A percentile compares a stretch with the other conserved stretches of the same genome.
Evolutionary conservation across 2,113 vertebrate genomes (phyloP).

Genomic region (Toxostoma redivivum): DNA sequence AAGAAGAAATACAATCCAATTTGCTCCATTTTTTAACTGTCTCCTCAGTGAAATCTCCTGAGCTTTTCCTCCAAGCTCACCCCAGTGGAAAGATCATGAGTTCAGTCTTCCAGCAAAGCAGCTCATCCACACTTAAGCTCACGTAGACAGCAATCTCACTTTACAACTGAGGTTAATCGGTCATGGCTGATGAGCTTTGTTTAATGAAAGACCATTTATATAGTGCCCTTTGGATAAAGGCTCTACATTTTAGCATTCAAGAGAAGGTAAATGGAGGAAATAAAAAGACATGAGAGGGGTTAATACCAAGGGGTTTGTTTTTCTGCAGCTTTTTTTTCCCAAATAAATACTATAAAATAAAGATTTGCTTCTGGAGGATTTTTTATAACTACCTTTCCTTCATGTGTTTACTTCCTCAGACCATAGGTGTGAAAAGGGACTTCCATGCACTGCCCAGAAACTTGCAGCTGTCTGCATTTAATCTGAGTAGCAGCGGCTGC

Average conservation of each 20-base stretch:
- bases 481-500: not conserved
- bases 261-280: not conserved
- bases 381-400: not conserved
- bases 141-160: slow-evolving; percentile 18
- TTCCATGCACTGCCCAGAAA: not conserved
- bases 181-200: slow-evolving; percentile 56
- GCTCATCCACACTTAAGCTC: not conserved
- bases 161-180: slow-evolving; percentile 46
- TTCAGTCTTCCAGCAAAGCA: slow-evolving; percentile 8
- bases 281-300: not conserved
- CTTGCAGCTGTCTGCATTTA: not conserved
- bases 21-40: not conserved
- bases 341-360: not conserved
- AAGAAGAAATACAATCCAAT: not conserved
- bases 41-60: not conserved
- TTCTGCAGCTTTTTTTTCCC: not conserved
- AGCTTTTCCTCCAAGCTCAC: not conserved
- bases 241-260: not conserved
- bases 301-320: not conserved
- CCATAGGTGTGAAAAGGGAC: not conserved
- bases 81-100: not conserved
- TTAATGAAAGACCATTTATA: slow-evolving; percentile 47
- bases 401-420: not conserved
- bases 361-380: not conserved
- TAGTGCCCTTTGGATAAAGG: not conserved